Percentiles rank a stretch among this genome's conserved stretches.
phyloP scores from a whole-genome alignment of 2,888 invertebrate species.

The Thecocarcelia acutangulata region DNA sequence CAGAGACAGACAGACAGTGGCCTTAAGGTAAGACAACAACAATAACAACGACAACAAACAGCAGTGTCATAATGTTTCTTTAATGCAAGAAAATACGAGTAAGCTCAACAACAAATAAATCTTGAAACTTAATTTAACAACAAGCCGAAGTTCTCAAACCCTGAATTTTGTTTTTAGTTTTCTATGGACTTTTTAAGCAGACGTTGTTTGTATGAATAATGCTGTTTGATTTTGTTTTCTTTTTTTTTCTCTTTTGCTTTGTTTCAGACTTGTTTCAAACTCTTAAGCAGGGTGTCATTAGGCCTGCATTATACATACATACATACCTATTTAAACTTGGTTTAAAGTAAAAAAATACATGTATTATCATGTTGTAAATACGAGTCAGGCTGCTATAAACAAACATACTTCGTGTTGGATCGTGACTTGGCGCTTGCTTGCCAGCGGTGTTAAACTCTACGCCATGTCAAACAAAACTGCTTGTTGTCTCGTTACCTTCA shows the following conservation, averaged over 20 bases:
- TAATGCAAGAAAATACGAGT: background rate
- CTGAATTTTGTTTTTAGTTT: constrained; percentile 3
- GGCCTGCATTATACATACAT: constrained; percentile 22
- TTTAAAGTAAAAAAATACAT: constrained; percentile 7
- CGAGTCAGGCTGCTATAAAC: constrained; percentile 46
- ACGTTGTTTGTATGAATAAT: background rate
- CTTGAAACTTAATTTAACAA: constrained; percentile 17
- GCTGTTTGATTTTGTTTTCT: constrained; percentile 1
- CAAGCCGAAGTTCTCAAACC: constrained; percentile 21
- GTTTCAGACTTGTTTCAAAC: constrained; percentile 61
- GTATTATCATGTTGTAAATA: constrained; percentile 53
- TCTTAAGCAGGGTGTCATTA: constrained; percentile 61
- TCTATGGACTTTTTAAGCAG: background rate
- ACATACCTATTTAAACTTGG: background rate
- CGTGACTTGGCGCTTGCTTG: constrained; percentile 75
- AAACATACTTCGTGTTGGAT: constrained; percentile 62
- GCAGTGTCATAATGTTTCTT: constrained; percentile 21
- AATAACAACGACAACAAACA: constrained; percentile 1
- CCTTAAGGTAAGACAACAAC: constrained; percentile 4
- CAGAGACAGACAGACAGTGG: background rate
- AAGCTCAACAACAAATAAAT: constrained; percentile 36
- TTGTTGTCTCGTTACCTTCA: constrained; percentile 1
- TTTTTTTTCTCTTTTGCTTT: too few species aligned
- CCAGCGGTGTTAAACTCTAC: constrained; percentile 50
- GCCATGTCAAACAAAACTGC: constrained; percentile 55